These are phyloP conservation scores for Oplegnathus fasciatus DNA, from an alignment of 2,113 vertebrate species.

Conservation along the genomic window DNA sequence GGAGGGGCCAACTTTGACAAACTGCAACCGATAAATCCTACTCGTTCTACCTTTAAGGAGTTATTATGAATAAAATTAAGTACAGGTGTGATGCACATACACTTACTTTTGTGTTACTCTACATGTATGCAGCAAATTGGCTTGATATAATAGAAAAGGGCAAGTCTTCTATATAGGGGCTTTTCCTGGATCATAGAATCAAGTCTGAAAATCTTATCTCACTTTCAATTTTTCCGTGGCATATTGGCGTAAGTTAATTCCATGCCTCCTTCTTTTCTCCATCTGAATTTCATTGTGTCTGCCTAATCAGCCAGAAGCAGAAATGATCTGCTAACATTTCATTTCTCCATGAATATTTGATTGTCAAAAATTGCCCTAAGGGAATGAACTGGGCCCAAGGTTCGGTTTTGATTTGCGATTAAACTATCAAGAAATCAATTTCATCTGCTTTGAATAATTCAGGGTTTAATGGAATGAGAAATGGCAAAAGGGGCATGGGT, in stretches of 20 bases:
- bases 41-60: no score
- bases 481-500: slow-evolving; percentile 71
- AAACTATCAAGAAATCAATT: slow-evolving; percentile 86
- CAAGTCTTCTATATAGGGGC: background rate
- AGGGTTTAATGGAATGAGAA: slow-evolving; percentile 83
- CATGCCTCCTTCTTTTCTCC: slow-evolving; percentile 65
- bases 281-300: slow-evolving; percentile 77
- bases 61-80: slow-evolving; percentile 9
- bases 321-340: slow-evolving; percentile 84
- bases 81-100: background rate
- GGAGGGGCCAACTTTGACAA: no score
- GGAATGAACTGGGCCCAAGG: slow-evolving; percentile 75
- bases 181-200: slow-evolving; percentile 55
- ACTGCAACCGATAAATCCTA: no score
- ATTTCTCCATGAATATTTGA: slow-evolving; percentile 85
- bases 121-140: slow-evolving; percentile 40
- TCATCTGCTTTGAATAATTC: slow-evolving; percentile 85
- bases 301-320: slow-evolving; percentile 78
- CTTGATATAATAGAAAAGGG: slow-evolving; percentile 20
- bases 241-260: slow-evolving; percentile 71
- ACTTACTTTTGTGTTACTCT: slow-evolving; percentile 13
- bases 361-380: slow-evolving; percentile 80
- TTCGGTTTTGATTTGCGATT: slow-evolving; percentile 84
- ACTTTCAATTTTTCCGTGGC: slow-evolving; percentile 66
- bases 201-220: slow-evolving; percentile 69